Base-by-base conservation (phyloP, 2,113 vertebrate genomes). In the Bos indicus region DNA sequence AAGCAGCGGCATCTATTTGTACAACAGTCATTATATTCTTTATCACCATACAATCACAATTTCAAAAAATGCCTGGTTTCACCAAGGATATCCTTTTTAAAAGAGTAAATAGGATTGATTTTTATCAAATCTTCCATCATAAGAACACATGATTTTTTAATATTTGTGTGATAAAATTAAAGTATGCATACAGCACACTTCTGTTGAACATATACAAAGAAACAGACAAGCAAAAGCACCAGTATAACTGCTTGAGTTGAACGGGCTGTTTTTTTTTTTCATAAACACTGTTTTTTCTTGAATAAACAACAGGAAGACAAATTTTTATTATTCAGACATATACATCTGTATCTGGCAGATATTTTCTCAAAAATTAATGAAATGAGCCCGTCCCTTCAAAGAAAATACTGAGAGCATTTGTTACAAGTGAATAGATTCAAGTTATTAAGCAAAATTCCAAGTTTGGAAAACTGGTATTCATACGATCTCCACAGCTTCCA, bases 281-380 rank as follows among this genome's bases (percentile, higher is more conserved):
- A 15, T 8, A 8, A 82, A 60, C 11, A 56, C 1, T 12, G n/a
- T 88, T 62, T 88, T 95, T 56, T 40, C 21, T 80, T 40, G 26
- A 88, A 52, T 30, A 33, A 88, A 59, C 60, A 56, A 60, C 4
- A 54, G 40, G 7, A 16, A 43, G 30, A 51, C 51, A 48, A 51
- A 48, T 19, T 30, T 26, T 10, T 30, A n/a, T 56, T 60, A 36
- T 74, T 95, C 30, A 48, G 3, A 90, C 17, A 19, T 71, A 16
- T 28, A 3, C 54, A 7, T 43, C 25, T 88, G 10, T 46, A 15
- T 25, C 7, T 51, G 43, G 36, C 33, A 48, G 14, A 15, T 23
- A 78, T 48, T 84, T 77, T 93, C 64, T 90, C 43, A 80, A 40
- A 94, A 88, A 60, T 59, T 26, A 74, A 40, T 81, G n/a, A 96